These are phyloP conservation scores for Brachypterus glaber DNA, from an alignment of 2,888 invertebrate genomes.

Conservation along the genomic window DNA sequence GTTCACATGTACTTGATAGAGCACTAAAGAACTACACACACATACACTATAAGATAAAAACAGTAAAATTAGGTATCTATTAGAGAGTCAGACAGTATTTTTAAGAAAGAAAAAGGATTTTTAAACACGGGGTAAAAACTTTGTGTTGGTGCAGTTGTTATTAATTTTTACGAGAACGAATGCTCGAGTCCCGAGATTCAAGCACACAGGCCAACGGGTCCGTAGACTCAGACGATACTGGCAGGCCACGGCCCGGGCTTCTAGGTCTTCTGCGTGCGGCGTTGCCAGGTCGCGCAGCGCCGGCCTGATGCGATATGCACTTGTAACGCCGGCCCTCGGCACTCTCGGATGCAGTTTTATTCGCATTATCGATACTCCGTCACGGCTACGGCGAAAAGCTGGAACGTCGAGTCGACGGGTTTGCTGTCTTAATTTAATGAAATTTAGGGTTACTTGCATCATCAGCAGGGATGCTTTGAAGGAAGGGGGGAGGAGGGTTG, in stretches of 20 bases:
- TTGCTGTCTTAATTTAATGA: too few species aligned
- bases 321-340: too few species aligned
- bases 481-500: too few species aligned
- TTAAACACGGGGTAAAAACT: conserved; percentile 9
- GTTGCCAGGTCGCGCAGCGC: background rate
- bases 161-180: too few species aligned
- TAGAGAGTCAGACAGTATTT: too few species aligned
- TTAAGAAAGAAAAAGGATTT: conserved; percentile 3
- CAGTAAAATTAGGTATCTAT: background rate
- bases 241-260: conserved; percentile 25
- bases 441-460: too few species aligned
- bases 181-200: conserved; percentile 5
- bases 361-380: too few species aligned
- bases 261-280: conserved; percentile 21
- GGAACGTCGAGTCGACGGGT: too few species aligned
- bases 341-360: too few species aligned
- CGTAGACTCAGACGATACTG: conserved; percentile 9
- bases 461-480: too few species aligned
- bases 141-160: conserved; percentile 4
- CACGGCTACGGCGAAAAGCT: too few species aligned
- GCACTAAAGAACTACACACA: conserved; percentile 12
- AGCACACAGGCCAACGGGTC: conserved; percentile 8
- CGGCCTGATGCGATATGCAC: too few species aligned
- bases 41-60: conserved; percentile 11
- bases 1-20: conserved; percentile 20